These are phyloP conservation scores for Oenanthe oenanthe DNA, from an alignment of 2,113 vertebrate genomes.

Conservation along the genomic window DNA sequence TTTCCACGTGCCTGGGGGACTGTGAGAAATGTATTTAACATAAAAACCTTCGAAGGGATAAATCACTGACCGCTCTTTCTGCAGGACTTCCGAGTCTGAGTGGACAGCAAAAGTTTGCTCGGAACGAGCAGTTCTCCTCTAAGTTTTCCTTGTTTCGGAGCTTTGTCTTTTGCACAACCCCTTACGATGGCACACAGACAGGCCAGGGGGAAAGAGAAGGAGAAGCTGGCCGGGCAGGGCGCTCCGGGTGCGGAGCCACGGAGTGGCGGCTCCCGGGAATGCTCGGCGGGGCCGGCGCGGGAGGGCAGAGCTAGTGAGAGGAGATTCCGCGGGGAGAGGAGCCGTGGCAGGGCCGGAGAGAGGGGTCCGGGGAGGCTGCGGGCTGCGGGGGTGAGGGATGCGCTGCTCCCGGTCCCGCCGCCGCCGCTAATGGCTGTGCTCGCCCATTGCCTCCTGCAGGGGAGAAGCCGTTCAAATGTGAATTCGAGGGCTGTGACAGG, in stretches of 20 bases:
- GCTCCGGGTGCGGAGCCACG: not conserved
- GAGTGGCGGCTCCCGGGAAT: not conserved
- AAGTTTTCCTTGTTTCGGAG: not conserved
- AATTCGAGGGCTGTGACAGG: slow-evolving; percentile 97
- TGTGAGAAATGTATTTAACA: slow-evolving; percentile 15
- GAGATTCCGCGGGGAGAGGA: not conserved
- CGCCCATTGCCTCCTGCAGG: slow-evolving; percentile 79
- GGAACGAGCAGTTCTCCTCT: not conserved
- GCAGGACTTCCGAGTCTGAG: not conserved
- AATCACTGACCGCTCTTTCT: slow-evolving; percentile 29
- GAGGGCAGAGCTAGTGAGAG: not conserved
- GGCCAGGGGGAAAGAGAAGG: not conserved
- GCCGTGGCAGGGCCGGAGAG: not conserved
- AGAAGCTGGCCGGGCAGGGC: not conserved
- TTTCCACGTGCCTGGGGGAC: slow-evolving; percentile 9
- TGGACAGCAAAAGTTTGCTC: not conserved
- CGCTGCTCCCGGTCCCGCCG: not conserved
- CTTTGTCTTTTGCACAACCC: slow-evolving; percentile 36
- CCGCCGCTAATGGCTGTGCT: slow-evolving; percentile 64
- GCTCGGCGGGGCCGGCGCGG: not conserved
- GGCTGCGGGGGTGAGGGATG: not conserved
- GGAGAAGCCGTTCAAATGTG: slow-evolving; percentile 98
- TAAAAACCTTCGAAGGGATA: slow-evolving; percentile 12
- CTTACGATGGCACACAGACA: not conserved
- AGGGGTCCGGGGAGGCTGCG: not conserved